Evolutionary conservation across 2,888 invertebrate genomes (phyloP).

Genomic region (Netelia melanura): DNA sequence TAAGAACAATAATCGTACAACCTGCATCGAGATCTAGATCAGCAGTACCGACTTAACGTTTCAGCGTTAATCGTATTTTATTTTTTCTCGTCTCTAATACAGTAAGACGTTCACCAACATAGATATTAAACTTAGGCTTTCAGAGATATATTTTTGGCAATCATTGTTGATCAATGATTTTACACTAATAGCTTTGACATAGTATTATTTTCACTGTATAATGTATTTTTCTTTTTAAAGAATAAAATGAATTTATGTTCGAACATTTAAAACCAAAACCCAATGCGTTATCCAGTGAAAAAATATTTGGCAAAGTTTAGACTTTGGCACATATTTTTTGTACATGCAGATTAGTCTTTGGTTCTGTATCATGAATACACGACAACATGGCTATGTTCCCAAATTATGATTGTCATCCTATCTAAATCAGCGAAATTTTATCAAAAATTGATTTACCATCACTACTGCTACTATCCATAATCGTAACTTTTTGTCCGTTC

Average conservation of each 20-base stretch:
- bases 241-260: constrained; percentile 28
- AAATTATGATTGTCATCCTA: not conserved
- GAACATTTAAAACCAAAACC: not conserved
- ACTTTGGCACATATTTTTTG: not conserved
- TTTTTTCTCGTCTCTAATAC: constrained; percentile 43
- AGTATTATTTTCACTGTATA: constrained; percentile 74
- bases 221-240: constrained; percentile 70
- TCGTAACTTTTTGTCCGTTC: no score
- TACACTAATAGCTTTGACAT: constrained; percentile 74
- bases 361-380: constrained; percentile 2
- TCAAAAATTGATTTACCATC: no score
- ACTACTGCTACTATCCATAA: no score
- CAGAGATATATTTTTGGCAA: constrained; percentile 79
- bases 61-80: constrained; percentile 41
- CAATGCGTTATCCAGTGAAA: not conserved
- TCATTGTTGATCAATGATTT: constrained; percentile 83
- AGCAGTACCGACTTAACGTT: constrained; percentile 65
- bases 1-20: constrained; percentile 22
- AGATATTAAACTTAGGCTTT: constrained; percentile 67
- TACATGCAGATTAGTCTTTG: not conserved
- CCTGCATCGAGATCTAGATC: constrained; percentile 64
- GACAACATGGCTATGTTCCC: constrained; percentile 19
- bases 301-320: not conserved
- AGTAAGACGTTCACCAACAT: constrained; percentile 49
- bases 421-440: not conserved